Evolutionary conservation across 1,140 invertebrate genomes (phyloP).

Genomic region (Brachionus calyciflorus): DNA sequence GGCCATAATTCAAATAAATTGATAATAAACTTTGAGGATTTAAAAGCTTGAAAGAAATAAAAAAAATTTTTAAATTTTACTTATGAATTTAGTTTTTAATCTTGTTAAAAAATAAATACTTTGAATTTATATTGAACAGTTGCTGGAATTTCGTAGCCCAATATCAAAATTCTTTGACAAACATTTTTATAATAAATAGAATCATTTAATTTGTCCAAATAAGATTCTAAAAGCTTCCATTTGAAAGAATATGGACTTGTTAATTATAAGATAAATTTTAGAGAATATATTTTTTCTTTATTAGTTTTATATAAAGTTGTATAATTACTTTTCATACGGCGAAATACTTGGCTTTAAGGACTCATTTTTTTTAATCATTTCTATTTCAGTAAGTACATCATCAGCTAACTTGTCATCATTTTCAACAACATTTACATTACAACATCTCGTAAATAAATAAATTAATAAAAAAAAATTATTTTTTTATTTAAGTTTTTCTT

Average conservation of each 20-base stretch:
- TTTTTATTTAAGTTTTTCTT: background rate
- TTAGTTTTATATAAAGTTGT: too few species aligned
- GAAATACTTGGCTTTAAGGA: background rate
- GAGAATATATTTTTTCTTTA: background rate
- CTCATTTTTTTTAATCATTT: conserved; percentile 24
- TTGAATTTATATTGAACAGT: conserved; percentile 14
- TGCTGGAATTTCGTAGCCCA: conserved; percentile 10
- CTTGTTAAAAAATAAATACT: background rate
- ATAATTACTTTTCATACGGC: conserved; percentile 43
- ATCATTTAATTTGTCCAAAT: conserved; percentile 34
- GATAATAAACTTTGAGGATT: background rate
- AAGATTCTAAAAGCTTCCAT: conserved; percentile 19
- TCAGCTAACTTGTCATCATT: background rate
- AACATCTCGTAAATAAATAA: conserved; percentile 15
- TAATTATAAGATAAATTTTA: background rate
- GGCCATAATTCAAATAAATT: conserved; percentile 23
- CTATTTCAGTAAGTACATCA: conserved; percentile 21
- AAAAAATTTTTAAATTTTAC: background rate
- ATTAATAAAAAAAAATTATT: background rate
- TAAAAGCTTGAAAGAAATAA: background rate
- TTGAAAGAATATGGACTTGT: conserved; percentile 19
- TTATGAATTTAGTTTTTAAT: background rate
- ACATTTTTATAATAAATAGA: conserved; percentile 17
- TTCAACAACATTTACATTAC: background rate
- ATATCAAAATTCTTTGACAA: conserved; percentile 7